phyloP scores from a whole-genome alignment of 1,140 invertebrate genomes.

The Neodiprion virginianus region DNA sequence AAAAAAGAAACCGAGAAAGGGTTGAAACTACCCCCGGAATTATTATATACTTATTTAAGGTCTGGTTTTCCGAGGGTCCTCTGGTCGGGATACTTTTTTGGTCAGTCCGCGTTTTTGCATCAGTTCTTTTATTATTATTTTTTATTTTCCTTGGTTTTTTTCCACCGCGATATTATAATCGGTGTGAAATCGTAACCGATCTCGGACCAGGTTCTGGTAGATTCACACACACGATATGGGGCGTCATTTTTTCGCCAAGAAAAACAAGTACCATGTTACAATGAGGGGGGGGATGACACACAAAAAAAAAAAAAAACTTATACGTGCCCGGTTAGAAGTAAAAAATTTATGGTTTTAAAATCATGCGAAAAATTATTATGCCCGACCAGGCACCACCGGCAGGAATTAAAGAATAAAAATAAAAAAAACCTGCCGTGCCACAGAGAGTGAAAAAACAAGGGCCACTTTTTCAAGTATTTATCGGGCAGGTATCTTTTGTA shows the following conservation, averaged over 20 bases:
- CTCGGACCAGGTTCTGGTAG: constrained; percentile 27
- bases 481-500: neutral
- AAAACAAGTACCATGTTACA: neutral
- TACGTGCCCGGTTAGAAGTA: neutral
- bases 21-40: constrained; percentile 47
- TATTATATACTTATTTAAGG: constrained; percentile 64
- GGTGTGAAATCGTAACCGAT: constrained; percentile 64
- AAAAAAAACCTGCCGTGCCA: neutral
- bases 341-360: constrained; percentile 59
- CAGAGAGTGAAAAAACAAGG: constrained; percentile 3
- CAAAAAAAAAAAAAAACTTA: constrained; percentile 24
- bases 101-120: neutral
- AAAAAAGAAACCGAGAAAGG: constrained; percentile 32
- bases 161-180: constrained; percentile 52
- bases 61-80: constrained; percentile 18
- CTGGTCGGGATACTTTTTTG: constrained; percentile 40
- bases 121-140: neutral
- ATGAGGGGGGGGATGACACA: neutral
- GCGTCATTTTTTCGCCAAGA: neutral
- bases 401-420: constrained; percentile 3
- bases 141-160: constrained; percentile 11
- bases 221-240: constrained; percentile 2
- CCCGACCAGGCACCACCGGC: constrained; percentile 14
- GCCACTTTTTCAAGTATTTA: neutral
- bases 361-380: constrained; percentile 53